Evolutionary conservation across 2,797 vertebrate genomes (phyloP), one percentile per base, ranked within the genome.

Genomic region (Pachyuromys duprasi): DNA sequence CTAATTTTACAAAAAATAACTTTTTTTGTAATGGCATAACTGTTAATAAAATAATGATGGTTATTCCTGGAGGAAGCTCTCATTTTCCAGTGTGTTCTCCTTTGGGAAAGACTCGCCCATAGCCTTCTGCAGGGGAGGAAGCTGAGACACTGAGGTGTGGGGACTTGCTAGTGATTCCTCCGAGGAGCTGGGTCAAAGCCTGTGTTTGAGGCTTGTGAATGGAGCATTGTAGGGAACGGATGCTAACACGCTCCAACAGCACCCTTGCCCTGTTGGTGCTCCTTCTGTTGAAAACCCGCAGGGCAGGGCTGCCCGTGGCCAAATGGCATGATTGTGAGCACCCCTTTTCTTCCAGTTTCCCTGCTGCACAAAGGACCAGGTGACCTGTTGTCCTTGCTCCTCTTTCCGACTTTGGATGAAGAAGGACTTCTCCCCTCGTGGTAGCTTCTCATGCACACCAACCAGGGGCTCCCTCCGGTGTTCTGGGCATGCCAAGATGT

Each of bases 1-100:
- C n/a, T n/a, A n/a, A n/a, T n/a, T n/a, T n/a, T n/a, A n/a, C n/a
- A n/a, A n/a, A n/a, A n/a, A n/a, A n/a, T n/a, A n/a, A n/a, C n/a
- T 92, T 87, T 95, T 97, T 95, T 90, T 96, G 62, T 72, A n/a
- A 72, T 92, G 91, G 76, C 55, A 89, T 87, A 18, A 69, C 15
- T 67, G 42, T 78, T 78, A 65, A 22, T 89, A 63, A 78, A 78
- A 78, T 53, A 53, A 36, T 13, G 33, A 53, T 12, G 24, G 60
- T 36, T 17, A 36, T 65, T 55, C 72, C 55, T 55, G 36, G 18
- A 74, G 74, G 93, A 92, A 96, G 31, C 45, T 93, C 39, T 80
- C 26, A 8, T 76, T 87, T 95, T 60, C 55, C 55, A 57, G 24
- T 65, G 39, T 93, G 89, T 83, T 86, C 74, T 55, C 70, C 60